Evolutionary conservation across 2,888 invertebrate species (phyloP).

Genomic region (Cyclophora punctaria): DNA sequence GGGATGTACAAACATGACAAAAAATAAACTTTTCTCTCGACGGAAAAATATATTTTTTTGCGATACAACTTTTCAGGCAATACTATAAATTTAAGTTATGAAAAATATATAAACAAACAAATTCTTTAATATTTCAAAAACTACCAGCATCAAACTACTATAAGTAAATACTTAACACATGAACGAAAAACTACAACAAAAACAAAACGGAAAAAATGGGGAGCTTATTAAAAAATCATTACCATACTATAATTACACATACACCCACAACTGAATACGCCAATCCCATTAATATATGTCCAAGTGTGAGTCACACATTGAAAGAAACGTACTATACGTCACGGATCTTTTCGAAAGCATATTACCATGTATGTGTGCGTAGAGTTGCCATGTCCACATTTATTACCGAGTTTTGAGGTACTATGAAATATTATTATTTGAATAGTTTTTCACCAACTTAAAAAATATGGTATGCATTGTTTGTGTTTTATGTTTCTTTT

Average conservation of each 20-base stretch:
- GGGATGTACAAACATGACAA: too few relatives aligned
- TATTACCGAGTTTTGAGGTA: slow-evolving; percentile 3
- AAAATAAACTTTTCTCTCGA: too few relatives aligned
- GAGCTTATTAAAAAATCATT: slow-evolving; percentile 71
- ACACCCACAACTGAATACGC: slow-evolving; percentile 57
- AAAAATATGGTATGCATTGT: too few relatives aligned
- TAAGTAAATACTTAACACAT: slow-evolving; percentile 4
- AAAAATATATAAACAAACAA: too few relatives aligned
- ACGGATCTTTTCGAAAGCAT: slow-evolving; percentile 35
- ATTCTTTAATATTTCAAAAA: too few relatives aligned
- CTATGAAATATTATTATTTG: too few relatives aligned
- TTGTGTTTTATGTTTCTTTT: too few relatives aligned
- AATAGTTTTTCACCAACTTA: too few relatives aligned
- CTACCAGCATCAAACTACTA: too few relatives aligned
- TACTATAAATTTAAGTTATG: too few relatives aligned
- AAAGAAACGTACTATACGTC: slow-evolving; percentile 16
- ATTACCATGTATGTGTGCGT: slow-evolving; percentile 31
- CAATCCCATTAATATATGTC: slow-evolving; percentile 67
- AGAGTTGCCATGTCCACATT: slow-evolving; percentile 38
- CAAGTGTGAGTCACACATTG: slow-evolving; percentile 40
- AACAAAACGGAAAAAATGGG: slow-evolving; percentile 32
- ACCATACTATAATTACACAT: slow-evolving; percentile 65
- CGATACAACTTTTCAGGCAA: too few relatives aligned
- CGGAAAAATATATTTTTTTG: too few relatives aligned
- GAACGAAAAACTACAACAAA: slow-evolving; percentile 17